Evolutionary conservation across 2,113 vertebrate species (phyloP).

Genomic region (Menura novaehollandiae): DNA sequence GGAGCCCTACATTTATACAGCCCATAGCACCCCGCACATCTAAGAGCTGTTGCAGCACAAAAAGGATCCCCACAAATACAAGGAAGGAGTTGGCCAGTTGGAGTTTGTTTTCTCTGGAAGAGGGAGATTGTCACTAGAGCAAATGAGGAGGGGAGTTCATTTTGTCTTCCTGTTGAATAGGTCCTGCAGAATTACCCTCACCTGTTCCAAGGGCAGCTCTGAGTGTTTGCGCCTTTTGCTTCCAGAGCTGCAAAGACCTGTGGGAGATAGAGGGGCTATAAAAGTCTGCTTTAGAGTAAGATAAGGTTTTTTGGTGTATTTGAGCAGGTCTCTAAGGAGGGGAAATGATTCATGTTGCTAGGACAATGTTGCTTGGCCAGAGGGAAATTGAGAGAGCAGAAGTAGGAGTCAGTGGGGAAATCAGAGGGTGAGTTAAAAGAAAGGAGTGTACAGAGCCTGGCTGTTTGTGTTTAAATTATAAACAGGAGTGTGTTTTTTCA

Average conservation of each 20-base stretch:
- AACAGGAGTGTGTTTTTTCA: neutral
- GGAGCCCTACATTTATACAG: neutral
- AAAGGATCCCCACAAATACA: neutral
- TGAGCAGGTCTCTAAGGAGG: neutral
- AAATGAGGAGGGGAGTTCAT: fast-evolving
- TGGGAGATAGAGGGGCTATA: neutral
- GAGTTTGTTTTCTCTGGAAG: neutral
- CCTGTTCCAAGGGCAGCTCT: neutral
- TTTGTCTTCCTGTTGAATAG: neutral
- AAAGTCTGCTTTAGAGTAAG: neutral
- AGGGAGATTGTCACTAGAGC: neutral
- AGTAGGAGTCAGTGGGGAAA: neutral
- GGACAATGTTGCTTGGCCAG: neutral
- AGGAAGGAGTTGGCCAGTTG: neutral
- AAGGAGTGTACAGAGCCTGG: neutral
- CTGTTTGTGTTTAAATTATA: neutral
- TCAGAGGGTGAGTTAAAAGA: neutral
- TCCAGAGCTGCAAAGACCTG: neutral
- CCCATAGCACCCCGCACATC: neutral
- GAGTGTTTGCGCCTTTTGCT: neutral
- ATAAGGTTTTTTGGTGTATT: neutral
- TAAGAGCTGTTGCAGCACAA: neutral
- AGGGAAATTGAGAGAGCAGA: neutral
- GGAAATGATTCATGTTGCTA: neutral
- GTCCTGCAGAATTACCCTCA: neutral